Evolutionary conservation across 1,140 invertebrate genomes (phyloP), one percentile per base, ranked within the genome.

Genomic region (Agrilus planipennis): DNA sequence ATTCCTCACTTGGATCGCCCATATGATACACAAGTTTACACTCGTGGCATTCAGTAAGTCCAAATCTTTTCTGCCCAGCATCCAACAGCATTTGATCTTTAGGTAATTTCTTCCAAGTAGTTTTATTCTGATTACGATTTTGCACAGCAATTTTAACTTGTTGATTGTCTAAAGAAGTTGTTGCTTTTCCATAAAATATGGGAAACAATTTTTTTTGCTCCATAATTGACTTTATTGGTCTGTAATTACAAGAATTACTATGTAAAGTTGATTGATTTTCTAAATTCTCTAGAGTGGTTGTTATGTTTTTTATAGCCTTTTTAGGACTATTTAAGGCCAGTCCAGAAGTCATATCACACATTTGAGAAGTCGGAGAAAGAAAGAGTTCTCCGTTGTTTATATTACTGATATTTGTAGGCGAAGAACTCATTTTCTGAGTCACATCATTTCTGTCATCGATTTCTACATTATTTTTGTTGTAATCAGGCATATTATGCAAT

Each of bases 61-160:
- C 86, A 55, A 86, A 84, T 29, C 68, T 64, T 56, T 81, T 89
- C 63, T 92, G 88, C 1, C 89, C 89, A 11, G 77, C 82, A 69
- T 91, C 88, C 21, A 87, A 70, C 29, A 81, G 70, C 57, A 80
- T 79, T 47, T 86, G 83, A 61, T 72, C 58, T 1, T 63, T 44
- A 38, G 53, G 40, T 17, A 55, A 21, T 7, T 28, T 12, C 39
- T 55, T 46, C 34, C 43, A 51, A n/a, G n/a, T n/a, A n/a, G n/a
- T n/a, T n/a, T n/a, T n/a, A n/a, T n/a, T n/a, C n/a, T n/a, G n/a
- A n/a, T n/a, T n/a, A n/a, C n/a, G n/a, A 17, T 50, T 52, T 27
- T 49, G 50, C 6, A 39, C 21, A 19, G 23, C 23, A 40, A 32
- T 11, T 30, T 46, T 42, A 11, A 39, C 46, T 11, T 42, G 17